Base-by-base conservation (phyloP, 1,140 invertebrate species). In the Rhagoletis zephyria region DNA sequence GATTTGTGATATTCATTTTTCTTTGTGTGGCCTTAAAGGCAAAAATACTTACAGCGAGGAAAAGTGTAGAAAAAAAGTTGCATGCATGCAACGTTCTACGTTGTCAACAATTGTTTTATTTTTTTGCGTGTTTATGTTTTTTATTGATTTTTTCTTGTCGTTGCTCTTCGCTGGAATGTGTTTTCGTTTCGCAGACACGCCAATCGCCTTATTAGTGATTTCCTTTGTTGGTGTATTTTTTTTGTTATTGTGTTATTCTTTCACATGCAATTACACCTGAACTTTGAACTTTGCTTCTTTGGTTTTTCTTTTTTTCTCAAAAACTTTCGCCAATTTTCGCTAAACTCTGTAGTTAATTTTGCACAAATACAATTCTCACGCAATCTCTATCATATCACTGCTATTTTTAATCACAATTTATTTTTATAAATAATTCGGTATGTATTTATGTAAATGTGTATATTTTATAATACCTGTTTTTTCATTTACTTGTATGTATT, bases 1-100 rank as follows among this genome's bases (percentile, higher is more conserved):
- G 30, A 59, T 64, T 86, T 64, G 19, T 86, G 19, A 12, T 12
- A 51, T 86, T 63, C 6, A 63, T 63, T 63, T 63, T 63, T 12
- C 61, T 42, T 63, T 86, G 85, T 86, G 48, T 81, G n/a, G 74
- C 6, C 48, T 48, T 77, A 56, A 81, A 81, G 5, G 48, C 42
- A 12, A 56, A 56, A 81, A 81, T 81, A 81, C 48, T 81, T 81
- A 81, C 48, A 81, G 74, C 48, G 48, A 30, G 30, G 30, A 7
- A 56, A 19, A 14, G n/a, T 81, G 30, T 30, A 30, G 74, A 30
- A 56, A 56, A 51, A 48, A 9, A 48, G 12, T 16, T 74, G 67
- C 67, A 74, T 74, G 67, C 67, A 74, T 74, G 67, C 67, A 74
- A 45, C 67, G 16, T 9, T 74, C 42, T 5, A 10, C 42, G 12